phyloP scores from a whole-genome alignment of 1,140 invertebrate genomes.

The Cydia strobilella region DNA sequence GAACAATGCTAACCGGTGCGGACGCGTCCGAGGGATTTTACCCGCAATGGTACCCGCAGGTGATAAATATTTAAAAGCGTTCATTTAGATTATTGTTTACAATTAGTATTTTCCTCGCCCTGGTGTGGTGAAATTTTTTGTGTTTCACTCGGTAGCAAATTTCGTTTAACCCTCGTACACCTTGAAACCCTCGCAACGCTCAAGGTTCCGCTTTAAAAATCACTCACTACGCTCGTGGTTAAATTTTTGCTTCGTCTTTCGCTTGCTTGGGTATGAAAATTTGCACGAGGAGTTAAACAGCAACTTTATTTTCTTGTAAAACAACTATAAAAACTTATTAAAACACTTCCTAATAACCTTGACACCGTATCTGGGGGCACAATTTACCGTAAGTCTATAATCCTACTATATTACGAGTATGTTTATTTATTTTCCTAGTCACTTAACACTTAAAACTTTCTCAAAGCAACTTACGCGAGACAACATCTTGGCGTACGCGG shows the following conservation, averaged over 20 bases:
- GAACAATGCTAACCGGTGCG: too few relatives aligned
- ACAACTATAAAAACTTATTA: neutral
- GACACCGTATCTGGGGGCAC: neutral
- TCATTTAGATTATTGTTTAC: too few relatives aligned
- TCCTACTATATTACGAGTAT: neutral
- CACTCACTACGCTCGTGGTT: neutral
- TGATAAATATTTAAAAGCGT: too few relatives aligned
- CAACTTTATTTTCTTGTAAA: neutral
- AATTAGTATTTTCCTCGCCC: too few relatives aligned
- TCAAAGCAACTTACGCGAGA: slow-evolving; percentile 46
- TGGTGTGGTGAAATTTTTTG: too few relatives aligned
- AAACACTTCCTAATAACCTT: neutral
- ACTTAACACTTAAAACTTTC: slow-evolving; percentile 7
- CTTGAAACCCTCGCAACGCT: neutral
- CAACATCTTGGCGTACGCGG: slow-evolving; percentile 45
- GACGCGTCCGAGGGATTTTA: too few relatives aligned
- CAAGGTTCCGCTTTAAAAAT: neutral
- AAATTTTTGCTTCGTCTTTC: neutral
- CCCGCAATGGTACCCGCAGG: too few relatives aligned
- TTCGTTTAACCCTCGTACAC: neutral
- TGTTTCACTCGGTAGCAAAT: neutral
- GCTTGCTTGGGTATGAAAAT: neutral
- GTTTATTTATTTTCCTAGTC: neutral
- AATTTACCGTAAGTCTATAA: neutral
- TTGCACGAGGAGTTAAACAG: neutral